A percentile compares a stretch with the other conserved stretches of the same genome.
Conservation (phyloP, 2,113 vertebrate genomes). For the Bubalus kerabau region DNA sequence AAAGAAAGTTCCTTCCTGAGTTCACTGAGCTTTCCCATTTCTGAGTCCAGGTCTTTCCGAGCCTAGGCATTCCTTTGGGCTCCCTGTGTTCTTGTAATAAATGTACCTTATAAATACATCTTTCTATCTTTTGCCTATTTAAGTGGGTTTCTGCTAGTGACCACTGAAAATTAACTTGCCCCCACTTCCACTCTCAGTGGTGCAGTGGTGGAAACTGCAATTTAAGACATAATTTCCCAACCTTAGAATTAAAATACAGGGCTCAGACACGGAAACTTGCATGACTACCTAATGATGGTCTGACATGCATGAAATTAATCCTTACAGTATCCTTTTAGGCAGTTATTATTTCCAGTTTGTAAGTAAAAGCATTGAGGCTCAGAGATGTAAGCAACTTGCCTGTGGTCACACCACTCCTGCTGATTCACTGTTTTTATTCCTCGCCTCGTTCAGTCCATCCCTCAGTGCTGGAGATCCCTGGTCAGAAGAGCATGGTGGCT, state of each 20-base stretch:
- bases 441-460: not conserved
- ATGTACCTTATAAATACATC: not conserved
- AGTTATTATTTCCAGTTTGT: not conserved
- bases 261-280: not conserved
- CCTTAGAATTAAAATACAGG: not conserved
- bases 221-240: not conserved
- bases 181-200: no score
- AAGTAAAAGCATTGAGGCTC: not conserved
- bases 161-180: not conserved
- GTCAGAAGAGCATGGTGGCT: not conserved
- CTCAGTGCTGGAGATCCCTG: not conserved
- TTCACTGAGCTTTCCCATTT: not conserved
- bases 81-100: not conserved
- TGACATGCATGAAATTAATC: not conserved
- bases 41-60: not conserved
- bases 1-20: not conserved
- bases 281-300: not conserved
- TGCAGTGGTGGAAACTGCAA: not conserved
- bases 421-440: not conserved
- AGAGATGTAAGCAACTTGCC: conserved; percentile 17
- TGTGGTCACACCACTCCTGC: not conserved
- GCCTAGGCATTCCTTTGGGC: not conserved
- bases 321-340: not conserved
- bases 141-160: no score
- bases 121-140: not conserved